Evolutionary conservation across 2,113 vertebrate species (phyloP).

Genomic region (Chaetodon auriga): DNA sequence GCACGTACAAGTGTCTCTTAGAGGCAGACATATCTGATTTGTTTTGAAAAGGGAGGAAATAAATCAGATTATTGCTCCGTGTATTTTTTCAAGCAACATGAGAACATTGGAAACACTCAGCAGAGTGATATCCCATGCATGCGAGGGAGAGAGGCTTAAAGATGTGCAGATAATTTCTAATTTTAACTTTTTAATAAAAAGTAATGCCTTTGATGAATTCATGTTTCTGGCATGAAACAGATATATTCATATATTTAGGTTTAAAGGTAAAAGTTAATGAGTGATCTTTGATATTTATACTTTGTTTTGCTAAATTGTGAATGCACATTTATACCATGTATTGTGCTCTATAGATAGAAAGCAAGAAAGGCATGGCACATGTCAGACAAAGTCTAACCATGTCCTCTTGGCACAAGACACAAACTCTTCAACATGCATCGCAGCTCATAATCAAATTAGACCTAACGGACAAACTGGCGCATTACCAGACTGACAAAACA

Average conservation of each 20-base stretch:
- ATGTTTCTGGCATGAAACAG: not conserved
- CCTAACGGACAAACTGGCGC: not conserved
- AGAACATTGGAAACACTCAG: conserved; percentile 42
- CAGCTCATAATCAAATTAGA: conserved; percentile 31
- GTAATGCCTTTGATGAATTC: conserved; percentile 4
- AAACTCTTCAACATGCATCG: conserved; percentile 9
- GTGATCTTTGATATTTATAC: not conserved
- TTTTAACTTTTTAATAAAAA: conserved; percentile 17
- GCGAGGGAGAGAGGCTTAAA: conserved; percentile 9
- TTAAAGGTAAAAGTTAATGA: not conserved
- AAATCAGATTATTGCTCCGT: conserved; percentile 66
- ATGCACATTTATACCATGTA: not conserved
- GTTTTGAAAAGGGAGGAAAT: conserved; percentile 63
- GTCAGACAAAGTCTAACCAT: conserved; percentile 5
- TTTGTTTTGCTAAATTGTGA: not conserved
- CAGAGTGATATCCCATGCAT: conserved; percentile 34
- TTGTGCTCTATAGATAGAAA: not conserved
- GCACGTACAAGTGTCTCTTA: conserved; percentile 27
- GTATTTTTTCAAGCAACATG: conserved; percentile 67
- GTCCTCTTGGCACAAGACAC: conserved; percentile 7
- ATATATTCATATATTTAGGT: not conserved
- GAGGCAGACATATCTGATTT: conserved; percentile 48
- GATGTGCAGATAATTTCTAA: conserved; percentile 18
- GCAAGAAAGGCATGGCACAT: not conserved
- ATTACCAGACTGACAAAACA: not conserved